These are phyloP conservation scores for Nylanderia fulva DNA, from an alignment of 1,140 invertebrate genomes.

Conservation along the genomic window DNA sequence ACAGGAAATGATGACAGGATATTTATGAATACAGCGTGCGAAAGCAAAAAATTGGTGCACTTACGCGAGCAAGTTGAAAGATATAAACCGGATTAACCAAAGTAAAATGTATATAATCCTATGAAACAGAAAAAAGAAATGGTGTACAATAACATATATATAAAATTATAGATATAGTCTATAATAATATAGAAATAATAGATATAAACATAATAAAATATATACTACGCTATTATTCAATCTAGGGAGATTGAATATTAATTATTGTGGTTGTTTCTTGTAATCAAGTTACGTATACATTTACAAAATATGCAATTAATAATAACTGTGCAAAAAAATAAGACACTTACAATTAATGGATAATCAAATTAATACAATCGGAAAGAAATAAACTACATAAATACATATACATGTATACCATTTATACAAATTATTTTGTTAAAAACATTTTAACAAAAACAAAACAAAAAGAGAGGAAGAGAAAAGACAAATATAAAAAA, in stretches of 20 bases:
- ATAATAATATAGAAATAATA: neutral
- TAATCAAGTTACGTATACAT: neutral
- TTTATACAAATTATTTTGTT: slow-evolving; percentile 4
- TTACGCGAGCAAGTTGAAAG: slow-evolving; percentile 59
- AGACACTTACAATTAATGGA: slow-evolving; percentile 10
- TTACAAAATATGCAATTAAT: slow-evolving; percentile 3
- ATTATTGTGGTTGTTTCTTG: neutral
- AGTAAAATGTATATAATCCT: slow-evolving; percentile 74
- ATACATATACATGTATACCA: neutral
- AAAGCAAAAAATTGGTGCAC: slow-evolving; percentile 63
- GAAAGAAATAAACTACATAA: neutral
- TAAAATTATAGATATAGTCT: neutral
- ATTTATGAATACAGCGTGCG: slow-evolving; percentile 28
- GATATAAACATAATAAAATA: neutral
- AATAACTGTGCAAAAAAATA: neutral
- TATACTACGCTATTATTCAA: neutral
- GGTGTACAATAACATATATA: slow-evolving; percentile 21
- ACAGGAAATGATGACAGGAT: neutral
- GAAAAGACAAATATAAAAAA: neutral
- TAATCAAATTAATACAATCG: neutral
- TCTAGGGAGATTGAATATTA: neutral
- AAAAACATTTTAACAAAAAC: neutral
- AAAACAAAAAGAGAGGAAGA: neutral
- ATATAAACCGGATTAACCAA: slow-evolving; percentile 64
- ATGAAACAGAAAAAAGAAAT: slow-evolving; percentile 38